phyloP scores from a whole-genome alignment of 2,113 vertebrate genomes.

The Phaethon lepturus region DNA sequence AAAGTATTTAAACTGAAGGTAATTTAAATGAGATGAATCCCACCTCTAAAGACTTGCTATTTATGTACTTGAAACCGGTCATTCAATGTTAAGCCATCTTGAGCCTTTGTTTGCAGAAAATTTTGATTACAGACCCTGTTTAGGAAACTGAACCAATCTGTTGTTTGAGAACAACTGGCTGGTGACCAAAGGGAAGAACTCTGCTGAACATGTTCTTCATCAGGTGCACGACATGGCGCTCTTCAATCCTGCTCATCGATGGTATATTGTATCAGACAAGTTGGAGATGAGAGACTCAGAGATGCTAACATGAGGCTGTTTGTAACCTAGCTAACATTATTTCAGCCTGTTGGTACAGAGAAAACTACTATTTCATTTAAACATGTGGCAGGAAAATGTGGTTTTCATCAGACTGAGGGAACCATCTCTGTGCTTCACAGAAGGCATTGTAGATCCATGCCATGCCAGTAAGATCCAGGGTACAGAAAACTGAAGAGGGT shows the following conservation, averaged over 20 bases:
- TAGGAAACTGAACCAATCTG: neutral
- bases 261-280: neutral
- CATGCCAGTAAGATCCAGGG: neutral
- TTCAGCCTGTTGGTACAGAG: neutral
- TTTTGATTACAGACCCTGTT: neutral
- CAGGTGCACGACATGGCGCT: neutral
- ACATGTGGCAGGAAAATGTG: neutral
- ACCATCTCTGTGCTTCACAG: neutral
- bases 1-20: neutral
- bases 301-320: neutral
- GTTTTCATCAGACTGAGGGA: neutral
- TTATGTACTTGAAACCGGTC: neutral
- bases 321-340: neutral
- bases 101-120: neutral
- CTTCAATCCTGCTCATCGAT: neutral
- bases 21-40: neutral
- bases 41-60: neutral
- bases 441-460: neutral
- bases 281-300: neutral
- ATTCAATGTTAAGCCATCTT: neutral
- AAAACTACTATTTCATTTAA: neutral
- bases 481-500: neutral
- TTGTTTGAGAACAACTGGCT: neutral
- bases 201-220: neutral
- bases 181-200: neutral